These are phyloP conservation scores for Gallirallus australis DNA, from an alignment of 2,797 vertebrate genomes.

Conservation along the genomic window DNA sequence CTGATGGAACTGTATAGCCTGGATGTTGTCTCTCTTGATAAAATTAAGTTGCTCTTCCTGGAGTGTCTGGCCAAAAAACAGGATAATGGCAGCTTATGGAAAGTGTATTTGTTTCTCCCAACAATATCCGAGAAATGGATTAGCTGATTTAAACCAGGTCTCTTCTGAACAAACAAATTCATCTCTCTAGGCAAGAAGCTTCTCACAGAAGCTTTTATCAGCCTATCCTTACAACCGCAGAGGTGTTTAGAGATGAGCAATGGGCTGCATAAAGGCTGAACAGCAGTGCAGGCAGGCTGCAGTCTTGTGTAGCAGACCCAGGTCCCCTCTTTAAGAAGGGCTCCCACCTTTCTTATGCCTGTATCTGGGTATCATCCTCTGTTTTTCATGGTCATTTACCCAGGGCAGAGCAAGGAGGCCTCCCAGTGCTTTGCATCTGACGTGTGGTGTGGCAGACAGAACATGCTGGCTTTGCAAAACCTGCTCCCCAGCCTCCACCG, in stretches of 20 bases:
- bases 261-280: background rate
- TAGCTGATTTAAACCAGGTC: constrained; percentile 20
- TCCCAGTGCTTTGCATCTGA: background rate
- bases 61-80: background rate
- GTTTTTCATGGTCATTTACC: background rate
- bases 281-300: background rate
- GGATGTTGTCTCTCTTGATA: background rate
- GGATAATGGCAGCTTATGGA: constrained; percentile 33
- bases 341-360: background rate
- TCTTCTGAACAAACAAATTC: constrained; percentile 44
- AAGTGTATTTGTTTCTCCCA: constrained; percentile 3
- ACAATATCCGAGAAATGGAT: background rate
- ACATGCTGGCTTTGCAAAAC: background rate
- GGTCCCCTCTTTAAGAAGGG: background rate
- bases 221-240: background rate
- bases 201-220: constrained; percentile 10
- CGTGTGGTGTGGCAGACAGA: background rate
- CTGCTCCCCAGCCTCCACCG: background rate
- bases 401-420: background rate
- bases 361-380: background rate
- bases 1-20: background rate
- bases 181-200: background rate
- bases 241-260: background rate
- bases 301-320: background rate
- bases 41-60: constrained; percentile 1